Percentiles rank a stretch among this genome's conserved stretches.
Evolutionary conservation across 2,797 vertebrate species (phyloP).

Genomic region (Rhinoraja longicauda): DNA sequence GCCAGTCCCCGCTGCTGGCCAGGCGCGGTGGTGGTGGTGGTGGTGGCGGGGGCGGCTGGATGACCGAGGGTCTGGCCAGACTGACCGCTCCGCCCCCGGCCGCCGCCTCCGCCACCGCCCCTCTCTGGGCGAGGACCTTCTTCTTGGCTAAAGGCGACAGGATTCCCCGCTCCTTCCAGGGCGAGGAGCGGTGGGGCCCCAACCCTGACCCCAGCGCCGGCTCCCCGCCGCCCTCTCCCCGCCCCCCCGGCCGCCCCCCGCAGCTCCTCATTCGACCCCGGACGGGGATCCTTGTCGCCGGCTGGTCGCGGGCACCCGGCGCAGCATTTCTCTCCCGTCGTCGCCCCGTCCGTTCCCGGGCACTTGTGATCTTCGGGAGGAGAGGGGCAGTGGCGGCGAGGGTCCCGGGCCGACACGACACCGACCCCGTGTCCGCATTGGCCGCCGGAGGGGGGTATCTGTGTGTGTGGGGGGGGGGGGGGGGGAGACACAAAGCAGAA

Average conservation of each 20-base stretch:
- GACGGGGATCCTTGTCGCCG: background rate
- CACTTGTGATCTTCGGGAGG: background rate
- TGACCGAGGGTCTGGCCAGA: constrained; percentile 52
- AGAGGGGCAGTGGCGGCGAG: background rate
- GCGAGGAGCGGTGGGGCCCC: constrained; percentile 55
- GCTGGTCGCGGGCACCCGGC: background rate
- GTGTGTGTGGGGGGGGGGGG: background rate
- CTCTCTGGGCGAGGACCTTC: constrained; percentile 80
- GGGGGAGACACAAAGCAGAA: background rate
- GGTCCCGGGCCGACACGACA: no score
- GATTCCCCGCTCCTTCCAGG: constrained; percentile 61
- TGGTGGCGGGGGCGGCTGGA: constrained; percentile 49
- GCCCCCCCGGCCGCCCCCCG: no score
- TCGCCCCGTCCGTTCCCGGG: no score
- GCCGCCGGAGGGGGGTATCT: background rate
- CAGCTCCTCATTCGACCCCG: no score
- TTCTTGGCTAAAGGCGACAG: constrained; percentile 93
- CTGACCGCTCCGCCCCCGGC: constrained; percentile 50
- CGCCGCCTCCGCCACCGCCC: no score
- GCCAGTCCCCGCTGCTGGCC: background rate
- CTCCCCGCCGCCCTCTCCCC: background rate
- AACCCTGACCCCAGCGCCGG: constrained; percentile 43
- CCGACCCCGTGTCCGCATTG: background rate
- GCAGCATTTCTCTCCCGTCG: background rate
- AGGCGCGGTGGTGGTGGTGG: background rate